phyloP scores from a whole-genome alignment of 2,888 invertebrate species.

The Plagodis pulveraria region DNA sequence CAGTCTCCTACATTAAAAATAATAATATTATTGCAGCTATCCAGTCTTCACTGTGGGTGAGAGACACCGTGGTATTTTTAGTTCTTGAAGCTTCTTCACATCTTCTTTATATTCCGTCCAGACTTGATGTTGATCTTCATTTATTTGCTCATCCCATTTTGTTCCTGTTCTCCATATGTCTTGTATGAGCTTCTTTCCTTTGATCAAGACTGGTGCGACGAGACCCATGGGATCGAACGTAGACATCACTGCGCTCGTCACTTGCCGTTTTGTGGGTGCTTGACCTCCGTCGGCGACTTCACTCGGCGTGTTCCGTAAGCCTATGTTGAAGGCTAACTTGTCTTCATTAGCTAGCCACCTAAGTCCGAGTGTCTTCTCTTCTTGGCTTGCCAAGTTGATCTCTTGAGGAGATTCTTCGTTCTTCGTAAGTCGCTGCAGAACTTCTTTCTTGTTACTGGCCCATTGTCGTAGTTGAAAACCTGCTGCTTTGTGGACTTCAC shows the following conservation, averaged over 20 bases:
- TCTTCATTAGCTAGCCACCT: slow-evolving; percentile 6
- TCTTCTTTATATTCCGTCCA: too few relatives aligned
- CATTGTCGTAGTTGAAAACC: slow-evolving; percentile 45
- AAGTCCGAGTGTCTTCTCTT: slow-evolving; percentile 11
- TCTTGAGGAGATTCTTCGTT: neutral
- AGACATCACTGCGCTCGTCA: slow-evolving; percentile 7
- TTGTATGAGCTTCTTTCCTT: slow-evolving; percentile 8
- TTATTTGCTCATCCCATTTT: slow-evolving; percentile 10
- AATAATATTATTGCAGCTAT: too few relatives aligned
- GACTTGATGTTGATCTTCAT: too few relatives aligned
- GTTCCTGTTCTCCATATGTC: slow-evolving; percentile 5
- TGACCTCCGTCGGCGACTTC: neutral
- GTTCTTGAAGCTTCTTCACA: too few relatives aligned
- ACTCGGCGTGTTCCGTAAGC: neutral
- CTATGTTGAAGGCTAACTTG: slow-evolving; percentile 1
- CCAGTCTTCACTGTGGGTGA: too few relatives aligned
- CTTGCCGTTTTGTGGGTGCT: neutral
- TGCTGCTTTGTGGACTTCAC: slow-evolving; percentile 7
- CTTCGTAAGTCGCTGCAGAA: neutral
- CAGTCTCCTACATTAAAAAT: too few relatives aligned
- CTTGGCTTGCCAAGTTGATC: neutral
- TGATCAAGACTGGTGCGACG: neutral
- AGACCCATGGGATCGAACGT: slow-evolving; percentile 2
- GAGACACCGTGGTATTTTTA: too few relatives aligned
- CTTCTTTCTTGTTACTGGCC: neutral